These are phyloP conservation scores for Oostethus manadensis DNA, from an alignment of 2,113 vertebrate species.

Conservation along the genomic window DNA sequence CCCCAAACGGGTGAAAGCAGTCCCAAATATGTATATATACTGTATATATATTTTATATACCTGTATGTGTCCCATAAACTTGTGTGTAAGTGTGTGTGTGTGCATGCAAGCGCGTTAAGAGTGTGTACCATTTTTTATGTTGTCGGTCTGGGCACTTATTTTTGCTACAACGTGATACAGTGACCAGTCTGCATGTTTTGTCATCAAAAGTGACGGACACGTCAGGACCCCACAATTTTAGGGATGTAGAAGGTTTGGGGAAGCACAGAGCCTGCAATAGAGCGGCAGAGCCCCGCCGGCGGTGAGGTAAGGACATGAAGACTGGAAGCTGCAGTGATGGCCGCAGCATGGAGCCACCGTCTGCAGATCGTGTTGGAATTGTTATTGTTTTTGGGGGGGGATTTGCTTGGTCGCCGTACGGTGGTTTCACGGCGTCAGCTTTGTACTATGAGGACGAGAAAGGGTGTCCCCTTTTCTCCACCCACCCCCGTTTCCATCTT, in stretches of 20 bases:
- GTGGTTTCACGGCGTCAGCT: background rate
- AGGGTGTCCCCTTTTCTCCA: constrained; percentile 20
- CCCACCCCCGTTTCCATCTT: constrained; percentile 14
- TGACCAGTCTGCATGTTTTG: constrained; percentile 73
- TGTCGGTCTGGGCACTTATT: constrained; percentile 77
- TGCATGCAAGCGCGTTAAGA: constrained; percentile 11
- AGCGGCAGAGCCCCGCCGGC: background rate
- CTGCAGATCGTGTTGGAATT: no score
- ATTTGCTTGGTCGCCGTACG: no score
- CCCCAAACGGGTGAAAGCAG: constrained; percentile 35
- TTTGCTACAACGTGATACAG: constrained; percentile 78
- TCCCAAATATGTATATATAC: constrained; percentile 2
- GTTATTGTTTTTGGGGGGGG: no score
- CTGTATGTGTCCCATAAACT: constrained; percentile 43
- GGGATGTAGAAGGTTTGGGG: background rate
- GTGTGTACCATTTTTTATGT: constrained; percentile 34
- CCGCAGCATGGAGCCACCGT: no score
- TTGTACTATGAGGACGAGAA: constrained; percentile 18
- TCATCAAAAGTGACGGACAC: constrained; percentile 50
- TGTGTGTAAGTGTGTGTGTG: constrained; percentile 19
- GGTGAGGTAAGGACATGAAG: no score
- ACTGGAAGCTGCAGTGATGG: no score
- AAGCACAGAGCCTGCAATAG: constrained; percentile 43
- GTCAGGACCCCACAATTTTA: background rate
- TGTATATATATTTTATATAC: constrained; percentile 40